A percentile compares a stretch with the other conserved stretches of the same genome.
These are phyloP conservation scores for Rhinella marina DNA, from an alignment of 2,797 vertebrate species.

Conservation along the genomic window DNA sequence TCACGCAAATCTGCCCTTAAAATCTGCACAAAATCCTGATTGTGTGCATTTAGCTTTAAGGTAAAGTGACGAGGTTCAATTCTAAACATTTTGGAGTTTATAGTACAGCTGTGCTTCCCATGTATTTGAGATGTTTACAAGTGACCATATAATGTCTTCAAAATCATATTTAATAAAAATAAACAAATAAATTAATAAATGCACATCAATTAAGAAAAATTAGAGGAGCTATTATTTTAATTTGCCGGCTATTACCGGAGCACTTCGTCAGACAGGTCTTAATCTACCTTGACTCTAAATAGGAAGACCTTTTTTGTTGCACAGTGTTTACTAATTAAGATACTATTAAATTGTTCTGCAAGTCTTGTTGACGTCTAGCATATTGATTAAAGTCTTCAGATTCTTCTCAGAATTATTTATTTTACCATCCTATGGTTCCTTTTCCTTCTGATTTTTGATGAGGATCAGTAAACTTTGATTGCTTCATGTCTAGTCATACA, in stretches of 20 bases:
- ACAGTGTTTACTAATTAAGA: constrained; percentile 29
- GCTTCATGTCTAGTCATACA: not conserved
- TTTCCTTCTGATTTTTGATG: not conserved
- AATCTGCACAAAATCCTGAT: too few relatives aligned
- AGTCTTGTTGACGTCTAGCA: constrained; percentile 11
- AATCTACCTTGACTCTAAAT: not conserved
- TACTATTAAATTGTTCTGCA: constrained; percentile 30
- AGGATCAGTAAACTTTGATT: constrained; percentile 24
- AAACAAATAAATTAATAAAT: not conserved
- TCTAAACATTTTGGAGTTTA: too few relatives aligned
- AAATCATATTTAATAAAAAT: not conserved
- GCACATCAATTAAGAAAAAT: not conserved
- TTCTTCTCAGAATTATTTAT: constrained; percentile 36
- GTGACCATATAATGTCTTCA: not conserved
- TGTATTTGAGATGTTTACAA: not conserved
- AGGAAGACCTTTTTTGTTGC: not conserved
- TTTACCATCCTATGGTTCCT: not conserved
- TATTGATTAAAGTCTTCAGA: constrained; percentile 36
- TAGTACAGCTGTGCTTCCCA: too few relatives aligned
- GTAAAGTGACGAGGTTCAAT: too few relatives aligned
- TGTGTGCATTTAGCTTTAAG: too few relatives aligned
- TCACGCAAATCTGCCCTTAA: too few relatives aligned
- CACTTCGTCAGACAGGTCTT: not conserved
- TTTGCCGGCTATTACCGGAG: not conserved
- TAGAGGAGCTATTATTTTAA: not conserved